Conservation (phyloP, 2,888 invertebrate genomes). For the Sminthurinus aureus region DNA sequence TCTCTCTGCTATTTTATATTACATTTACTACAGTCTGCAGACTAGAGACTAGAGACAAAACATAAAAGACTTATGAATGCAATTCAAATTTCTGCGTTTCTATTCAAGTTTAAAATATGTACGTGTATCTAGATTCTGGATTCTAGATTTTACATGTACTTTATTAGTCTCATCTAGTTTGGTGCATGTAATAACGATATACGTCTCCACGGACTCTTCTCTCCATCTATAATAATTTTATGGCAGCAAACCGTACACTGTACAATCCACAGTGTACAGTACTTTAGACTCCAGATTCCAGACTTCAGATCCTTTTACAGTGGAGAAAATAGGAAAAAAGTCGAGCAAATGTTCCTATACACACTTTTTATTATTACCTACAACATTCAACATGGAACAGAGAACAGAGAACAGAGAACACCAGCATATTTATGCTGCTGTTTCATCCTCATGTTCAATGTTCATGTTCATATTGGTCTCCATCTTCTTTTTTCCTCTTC, state of each 20-base stretch:
- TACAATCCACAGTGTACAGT: no score
- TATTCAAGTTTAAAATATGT: not conserved
- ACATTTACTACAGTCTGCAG: no score
- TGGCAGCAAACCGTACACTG: not conserved
- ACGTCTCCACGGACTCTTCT: conserved; percentile 16
- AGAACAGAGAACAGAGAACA: no score
- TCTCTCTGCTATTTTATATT: no score
- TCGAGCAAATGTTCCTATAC: not conserved
- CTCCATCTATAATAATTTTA: conserved; percentile 7
- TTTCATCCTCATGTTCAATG: not conserved
- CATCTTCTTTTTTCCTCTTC: not conserved
- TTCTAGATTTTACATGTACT: not conserved
- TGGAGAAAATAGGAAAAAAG: not conserved
- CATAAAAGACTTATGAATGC: not conserved
- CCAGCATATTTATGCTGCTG: no score
- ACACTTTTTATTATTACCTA: no score
- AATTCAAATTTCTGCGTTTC: not conserved
- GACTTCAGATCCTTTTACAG: not conserved
- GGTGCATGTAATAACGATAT: not conserved
- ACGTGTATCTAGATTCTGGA: not conserved
- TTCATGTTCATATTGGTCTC: not conserved
- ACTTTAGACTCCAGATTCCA: no score
- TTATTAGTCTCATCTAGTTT: conserved; percentile 22
- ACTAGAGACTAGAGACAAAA: no score
- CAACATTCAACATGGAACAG: no score